Base-by-base conservation (phyloP, 1,140 invertebrate species). In the Hypsibius dujardini region DNA sequence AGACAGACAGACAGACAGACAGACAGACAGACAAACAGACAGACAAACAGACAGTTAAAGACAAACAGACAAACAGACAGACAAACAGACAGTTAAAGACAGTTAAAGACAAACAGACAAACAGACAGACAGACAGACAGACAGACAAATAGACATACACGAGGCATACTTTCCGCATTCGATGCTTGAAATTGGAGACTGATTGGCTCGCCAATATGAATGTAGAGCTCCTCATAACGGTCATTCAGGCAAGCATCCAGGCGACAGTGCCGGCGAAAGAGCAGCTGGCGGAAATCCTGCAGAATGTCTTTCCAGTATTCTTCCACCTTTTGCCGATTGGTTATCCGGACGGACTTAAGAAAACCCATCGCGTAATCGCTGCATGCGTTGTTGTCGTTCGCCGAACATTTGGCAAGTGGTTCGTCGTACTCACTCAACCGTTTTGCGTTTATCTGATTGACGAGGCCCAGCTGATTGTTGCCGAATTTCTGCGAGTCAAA, bases 251-350 rank as follows among this genome's bases (percentile, higher is more conserved):
- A 67, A 3, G 62, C 7, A 14, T 7, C 7, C 3, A 42, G 7
- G 7, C 3, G 7, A 42, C 62, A 67, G 62, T 67, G 45, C 3
- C 62, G 7, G 3, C 45, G 12, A 67, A 67, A 67, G 3, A 67
- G 42, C 7, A 42, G 7, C 62, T 7, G 12, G 62, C 62, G 62
- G 42, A 67, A 67, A 42, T 67, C 62, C 3, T 67, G 42, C 3
- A 67, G 62, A 3, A 67, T 3, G 45, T 67, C 62, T 42, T 42
- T 67, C 62, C 62, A 67, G 62, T 67, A 67, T 42, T 67, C 62
- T 67, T 67, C 7, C 62, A 3, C 7, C 42, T 67, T 67, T 14
- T 14, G 7, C 42, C 62, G 7, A 67, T 3, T 3, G 3, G 62
- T 67, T 12, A 67, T 67, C 3, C 62, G 7, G 3, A 42, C 62